Evolutionary conservation across 2,113 vertebrate genomes (phyloP).

Genomic region (Eretmochelys imbricata): DNA sequence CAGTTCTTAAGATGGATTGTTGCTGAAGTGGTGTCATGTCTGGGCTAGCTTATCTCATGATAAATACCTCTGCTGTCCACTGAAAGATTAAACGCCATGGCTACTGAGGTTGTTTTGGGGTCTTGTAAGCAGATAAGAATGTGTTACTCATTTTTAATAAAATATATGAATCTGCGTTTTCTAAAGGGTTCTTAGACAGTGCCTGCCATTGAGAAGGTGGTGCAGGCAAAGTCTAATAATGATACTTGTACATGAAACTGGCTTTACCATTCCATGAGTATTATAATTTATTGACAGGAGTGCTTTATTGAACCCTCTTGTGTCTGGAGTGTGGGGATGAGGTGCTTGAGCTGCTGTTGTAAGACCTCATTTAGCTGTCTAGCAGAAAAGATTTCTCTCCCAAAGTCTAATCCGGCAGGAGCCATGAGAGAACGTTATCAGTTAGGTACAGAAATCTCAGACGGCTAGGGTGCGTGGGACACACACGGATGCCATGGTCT

Average conservation of each 20-base stretch:
- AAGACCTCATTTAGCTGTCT: constrained; percentile 80
- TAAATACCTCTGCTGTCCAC: constrained; percentile 57
- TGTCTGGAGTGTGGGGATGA: constrained; percentile 41
- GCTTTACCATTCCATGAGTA: background rate
- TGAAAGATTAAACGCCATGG: constrained; percentile 58
- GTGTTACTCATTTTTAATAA: constrained; percentile 10
- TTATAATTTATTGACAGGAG: constrained; percentile 37
- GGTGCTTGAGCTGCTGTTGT: constrained; percentile 55
- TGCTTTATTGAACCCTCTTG: constrained; percentile 59
- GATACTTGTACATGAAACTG: constrained; percentile 22
- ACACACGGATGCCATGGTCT: background rate
- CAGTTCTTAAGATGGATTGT: constrained; percentile 55
- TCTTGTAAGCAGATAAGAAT: constrained; percentile 44
- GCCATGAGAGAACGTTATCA: constrained; percentile 77
- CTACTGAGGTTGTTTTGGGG: constrained; percentile 18
- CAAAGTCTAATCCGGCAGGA: constrained; percentile 76
- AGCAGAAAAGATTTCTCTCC: constrained; percentile 77
- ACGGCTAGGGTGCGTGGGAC: background rate
- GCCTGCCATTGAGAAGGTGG: constrained; percentile 35
- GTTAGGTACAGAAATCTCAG: constrained; percentile 66
- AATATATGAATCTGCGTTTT: constrained; percentile 31
- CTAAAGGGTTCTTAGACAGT: constrained; percentile 10
- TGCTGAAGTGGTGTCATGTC: constrained; percentile 51
- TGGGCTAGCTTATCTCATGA: constrained; percentile 51
- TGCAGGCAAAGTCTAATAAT: background rate